Evolutionary conservation across 2,797 vertebrate genomes (phyloP).

Genomic region (Spea hammondii): DNA sequence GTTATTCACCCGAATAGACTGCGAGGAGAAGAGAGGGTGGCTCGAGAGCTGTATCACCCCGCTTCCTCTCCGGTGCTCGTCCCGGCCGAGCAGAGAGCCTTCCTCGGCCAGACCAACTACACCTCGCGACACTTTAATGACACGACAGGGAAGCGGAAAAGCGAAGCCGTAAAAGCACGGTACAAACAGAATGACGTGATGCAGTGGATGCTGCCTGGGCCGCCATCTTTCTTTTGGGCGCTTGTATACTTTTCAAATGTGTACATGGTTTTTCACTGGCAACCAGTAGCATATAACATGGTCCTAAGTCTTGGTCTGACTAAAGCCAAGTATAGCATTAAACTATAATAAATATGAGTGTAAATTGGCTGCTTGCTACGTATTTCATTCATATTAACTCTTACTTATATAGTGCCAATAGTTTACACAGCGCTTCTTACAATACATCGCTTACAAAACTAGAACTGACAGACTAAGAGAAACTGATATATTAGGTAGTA

Average conservation of each 20-base stretch:
- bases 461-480: too few relatives aligned
- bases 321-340: too few relatives aligned
- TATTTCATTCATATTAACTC: too few relatives aligned
- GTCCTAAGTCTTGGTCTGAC: too few relatives aligned
- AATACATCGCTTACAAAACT: too few relatives aligned
- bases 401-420: too few relatives aligned
- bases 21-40: background rate
- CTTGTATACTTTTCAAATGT: background rate
- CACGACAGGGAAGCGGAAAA: conserved; percentile 47
- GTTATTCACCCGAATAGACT: background rate
- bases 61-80: background rate
- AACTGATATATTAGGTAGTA: too few relatives aligned
- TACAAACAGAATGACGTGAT: conserved; percentile 7
- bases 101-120: conserved; percentile 32
- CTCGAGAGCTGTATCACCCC: background rate
- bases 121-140: conserved; percentile 45
- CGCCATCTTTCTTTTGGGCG: conserved; percentile 34
- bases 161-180: background rate
- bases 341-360: too few relatives aligned
- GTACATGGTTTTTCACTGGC: too few relatives aligned
- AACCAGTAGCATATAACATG: too few relatives aligned
- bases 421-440: too few relatives aligned
- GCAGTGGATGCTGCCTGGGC: background rate
- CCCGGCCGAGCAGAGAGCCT: conserved; percentile 25
- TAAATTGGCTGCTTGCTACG: too few relatives aligned